A percentile compares a stretch with the other conserved stretches of the same genome.
Evolutionary conservation across 1,140 invertebrate species (phyloP).

Genomic region (Drosophila takahashii): DNA sequence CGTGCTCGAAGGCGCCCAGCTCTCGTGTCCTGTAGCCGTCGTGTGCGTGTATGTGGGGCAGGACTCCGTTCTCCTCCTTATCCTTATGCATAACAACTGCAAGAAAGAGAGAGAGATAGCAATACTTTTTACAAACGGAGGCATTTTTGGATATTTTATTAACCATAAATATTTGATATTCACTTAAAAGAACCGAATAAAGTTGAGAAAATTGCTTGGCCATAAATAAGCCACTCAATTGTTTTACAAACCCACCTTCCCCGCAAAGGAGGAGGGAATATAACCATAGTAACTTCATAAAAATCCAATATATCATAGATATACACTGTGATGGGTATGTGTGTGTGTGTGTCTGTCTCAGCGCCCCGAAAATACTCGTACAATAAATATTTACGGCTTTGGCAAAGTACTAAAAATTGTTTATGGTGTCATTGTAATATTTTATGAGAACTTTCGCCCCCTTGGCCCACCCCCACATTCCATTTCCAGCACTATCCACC

Average conservation of each 20-base stretch:
- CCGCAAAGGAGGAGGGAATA: conserved; percentile 19
- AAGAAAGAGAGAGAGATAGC: conserved; percentile 81
- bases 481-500: conserved; percentile 12
- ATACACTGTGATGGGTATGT: conserved; percentile 30
- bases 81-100: conserved; percentile 97
- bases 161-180: conserved; percentile 72
- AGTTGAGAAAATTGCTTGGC: conserved; percentile 34
- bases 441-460: conserved; percentile 71
- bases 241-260: conserved; percentile 47
- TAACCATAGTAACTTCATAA: conserved; percentile 81
- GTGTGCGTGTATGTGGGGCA: conserved; percentile 86
- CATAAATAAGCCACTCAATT: conserved; percentile 72
- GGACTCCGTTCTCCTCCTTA: conserved; percentile 91
- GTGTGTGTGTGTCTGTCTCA: conserved; percentile 1
- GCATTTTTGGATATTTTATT: conserved; percentile 69
- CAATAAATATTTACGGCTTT: conserved; percentile 82
- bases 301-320: conserved; percentile 71
- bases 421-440: conserved; percentile 84
- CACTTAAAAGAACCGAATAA: conserved; percentile 11
- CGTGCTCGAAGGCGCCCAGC: conserved; percentile 94
- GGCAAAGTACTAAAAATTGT: conserved; percentile 81
- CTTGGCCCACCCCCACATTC: conserved; percentile 2
- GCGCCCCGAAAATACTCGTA: conserved; percentile 40
- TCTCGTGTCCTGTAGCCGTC: conserved; percentile 89
- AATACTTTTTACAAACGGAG: conserved; percentile 52